Base-by-base conservation (phyloP, 1,140 invertebrate species). In the Drosophila santomea region DNA sequence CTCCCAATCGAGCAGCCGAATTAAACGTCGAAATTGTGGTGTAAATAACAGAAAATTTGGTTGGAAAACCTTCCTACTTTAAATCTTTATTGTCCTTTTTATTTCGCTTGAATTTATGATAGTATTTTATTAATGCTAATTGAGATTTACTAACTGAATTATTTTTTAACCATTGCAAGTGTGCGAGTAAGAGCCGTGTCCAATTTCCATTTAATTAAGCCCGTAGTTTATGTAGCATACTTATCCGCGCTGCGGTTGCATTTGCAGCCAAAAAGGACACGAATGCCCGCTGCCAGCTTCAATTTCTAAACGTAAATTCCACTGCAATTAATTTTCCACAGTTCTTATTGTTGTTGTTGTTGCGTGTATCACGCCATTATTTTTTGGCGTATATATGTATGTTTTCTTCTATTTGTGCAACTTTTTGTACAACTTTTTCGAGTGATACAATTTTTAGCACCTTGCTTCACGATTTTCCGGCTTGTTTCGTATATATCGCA, bases 311-410 rank as follows among this genome's bases (percentile, higher is more conserved):
- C 64, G 83, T 86, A 76, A 73, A 86, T 86, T 88, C 58, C 55
- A 76, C 54, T 68, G 68, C 67, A 83, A 80, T 89, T 89, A 74
- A 89, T 78, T 74, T 59, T 11, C 41, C 23, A 39, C 51, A 74
- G 63, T 43, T 47, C 47, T 36, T 54, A 15, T 25, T 50, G 15
- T 39, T 67, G 35, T 20, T 20, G 20, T 60, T 80, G 11, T 43
- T 69, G 83, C 83, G 74, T 88, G 83, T 71, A 80, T 52, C 78
- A 74, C 61, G 73, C 60, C 80, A 88, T 80, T 89, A 73, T 80
- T 4, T 25, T 25, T 25, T 25, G 25, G 4, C 4, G 25, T 25
- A 4, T 4, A 25, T 4, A 66, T 83, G 73, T 4, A 66, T 83
- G 73, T 50, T 45, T 20, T 1, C 35, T 71, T 47, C 44, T 66